These are phyloP conservation scores for Siniperca obscura DNA, from an alignment of 2,797 vertebrate species.

Conservation along the genomic window DNA sequence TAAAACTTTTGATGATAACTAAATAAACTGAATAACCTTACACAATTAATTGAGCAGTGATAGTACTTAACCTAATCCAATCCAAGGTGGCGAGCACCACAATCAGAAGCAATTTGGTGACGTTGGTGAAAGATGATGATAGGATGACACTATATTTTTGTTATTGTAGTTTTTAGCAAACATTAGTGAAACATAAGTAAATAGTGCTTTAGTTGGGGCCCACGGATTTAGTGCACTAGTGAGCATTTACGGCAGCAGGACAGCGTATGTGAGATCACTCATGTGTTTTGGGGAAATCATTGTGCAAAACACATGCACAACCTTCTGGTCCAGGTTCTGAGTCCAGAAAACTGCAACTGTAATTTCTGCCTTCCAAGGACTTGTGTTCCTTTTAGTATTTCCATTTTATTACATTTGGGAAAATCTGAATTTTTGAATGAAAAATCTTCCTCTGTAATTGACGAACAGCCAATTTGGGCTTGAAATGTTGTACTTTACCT, in stretches of 20 bases:
- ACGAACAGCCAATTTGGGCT: neutral
- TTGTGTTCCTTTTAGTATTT: neutral
- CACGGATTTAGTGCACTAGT: neutral
- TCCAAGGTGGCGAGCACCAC: neutral
- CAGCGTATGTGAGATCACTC: neutral
- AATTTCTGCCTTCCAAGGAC: neutral
- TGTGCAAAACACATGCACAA: constrained; percentile 7
- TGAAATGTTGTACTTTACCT: neutral
- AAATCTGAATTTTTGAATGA: neutral
- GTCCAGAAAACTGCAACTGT: neutral
- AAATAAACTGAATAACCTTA: constrained; percentile 1
- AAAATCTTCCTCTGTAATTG: neutral
- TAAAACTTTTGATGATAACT: neutral
- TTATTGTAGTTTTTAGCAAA: neutral
- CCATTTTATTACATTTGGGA: neutral
- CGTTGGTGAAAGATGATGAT: neutral
- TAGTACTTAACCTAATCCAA: neutral
- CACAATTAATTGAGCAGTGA: neutral
- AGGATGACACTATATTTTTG: neutral
- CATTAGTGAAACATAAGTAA: neutral
- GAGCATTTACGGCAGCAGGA: neutral
- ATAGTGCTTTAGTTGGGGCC: neutral
- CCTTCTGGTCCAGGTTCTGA: neutral
- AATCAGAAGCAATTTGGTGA: neutral
- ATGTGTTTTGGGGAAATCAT: neutral